phyloP scores from a whole-genome alignment of 2,888 invertebrate genomes.

The Cremastinae sp. region DNA sequence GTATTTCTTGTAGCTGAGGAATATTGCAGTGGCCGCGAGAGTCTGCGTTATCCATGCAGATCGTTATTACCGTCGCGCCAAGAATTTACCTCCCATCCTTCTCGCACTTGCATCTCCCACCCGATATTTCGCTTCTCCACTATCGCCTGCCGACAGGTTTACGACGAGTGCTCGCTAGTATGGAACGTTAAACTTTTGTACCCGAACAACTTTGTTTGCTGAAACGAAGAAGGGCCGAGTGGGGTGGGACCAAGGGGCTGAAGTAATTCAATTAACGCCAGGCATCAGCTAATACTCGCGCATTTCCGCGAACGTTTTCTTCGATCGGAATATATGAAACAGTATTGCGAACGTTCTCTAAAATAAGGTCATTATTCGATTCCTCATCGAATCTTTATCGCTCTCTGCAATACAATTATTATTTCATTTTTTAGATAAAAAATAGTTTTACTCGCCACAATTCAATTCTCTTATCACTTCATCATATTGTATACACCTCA shows the following conservation, averaged over 20 bases:
- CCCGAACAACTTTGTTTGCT: slow-evolving; percentile 54
- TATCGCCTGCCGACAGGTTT: slow-evolving; percentile 24
- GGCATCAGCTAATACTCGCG: slow-evolving; percentile 52
- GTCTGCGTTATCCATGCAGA: slow-evolving; percentile 42
- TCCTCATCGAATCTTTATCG: slow-evolving; percentile 27
- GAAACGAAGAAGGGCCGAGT: too few species aligned
- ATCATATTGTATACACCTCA: too few species aligned
- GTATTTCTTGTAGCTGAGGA: slow-evolving; percentile 51
- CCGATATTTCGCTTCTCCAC: slow-evolving; percentile 1
- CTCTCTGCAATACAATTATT: neutral
- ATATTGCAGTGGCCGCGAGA: slow-evolving; percentile 49
- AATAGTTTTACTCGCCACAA: too few species aligned
- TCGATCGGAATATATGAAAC: slow-evolving; percentile 15
- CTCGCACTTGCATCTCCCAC: slow-evolving; percentile 8
- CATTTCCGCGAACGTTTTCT: slow-evolving; percentile 50
- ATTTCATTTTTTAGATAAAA: slow-evolving; percentile 1
- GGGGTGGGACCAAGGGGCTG: slow-evolving; percentile 21
- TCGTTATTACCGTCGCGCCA: slow-evolving; percentile 35
- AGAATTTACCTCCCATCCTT: slow-evolving; percentile 30
- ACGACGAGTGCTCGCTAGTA: slow-evolving; percentile 48
- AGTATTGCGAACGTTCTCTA: slow-evolving; percentile 3
- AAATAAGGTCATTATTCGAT: slow-evolving; percentile 28
- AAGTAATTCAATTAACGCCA: slow-evolving; percentile 58
- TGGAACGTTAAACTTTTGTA: slow-evolving; percentile 55
- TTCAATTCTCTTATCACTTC: neutral